A percentile compares a stretch with the other conserved stretches of the same genome.
phyloP scores from a whole-genome alignment of 2,888 invertebrate species.

The Torymus texanus region DNA sequence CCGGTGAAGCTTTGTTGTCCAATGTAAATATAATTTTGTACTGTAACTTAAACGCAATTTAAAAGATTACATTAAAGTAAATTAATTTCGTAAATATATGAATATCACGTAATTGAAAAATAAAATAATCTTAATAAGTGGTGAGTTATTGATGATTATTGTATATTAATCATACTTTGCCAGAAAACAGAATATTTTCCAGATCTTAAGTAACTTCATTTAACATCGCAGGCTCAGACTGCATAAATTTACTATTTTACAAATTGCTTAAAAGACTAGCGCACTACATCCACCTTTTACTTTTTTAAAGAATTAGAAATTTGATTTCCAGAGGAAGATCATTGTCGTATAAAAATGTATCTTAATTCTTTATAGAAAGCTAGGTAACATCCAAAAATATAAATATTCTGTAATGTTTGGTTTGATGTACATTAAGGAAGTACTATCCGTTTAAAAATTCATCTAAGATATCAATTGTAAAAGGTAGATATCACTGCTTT shows the following conservation, averaged over 20 bases:
- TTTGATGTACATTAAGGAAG: conserved; percentile 22
- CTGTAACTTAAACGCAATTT: conserved; percentile 22
- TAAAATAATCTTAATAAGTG: conserved; percentile 13
- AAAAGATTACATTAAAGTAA: conserved; percentile 25
- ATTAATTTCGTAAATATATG: conserved; percentile 17
- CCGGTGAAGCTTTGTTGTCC: neutral
- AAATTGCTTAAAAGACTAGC: conserved; percentile 43
- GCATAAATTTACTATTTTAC: conserved; percentile 18
- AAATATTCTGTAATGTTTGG: conserved; percentile 22
- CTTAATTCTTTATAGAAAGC: conserved; percentile 23
- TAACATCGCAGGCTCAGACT: neutral
- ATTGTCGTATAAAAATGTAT: conserved; percentile 31
- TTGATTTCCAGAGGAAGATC: conserved; percentile 26
- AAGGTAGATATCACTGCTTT: conserved; percentile 79
- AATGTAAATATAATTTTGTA: conserved; percentile 38
- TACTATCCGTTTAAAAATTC: conserved; percentile 28
- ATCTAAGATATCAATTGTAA: conserved; percentile 1
- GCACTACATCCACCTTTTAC: conserved; percentile 3
- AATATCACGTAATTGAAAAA: neutral
- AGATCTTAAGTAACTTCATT: conserved; percentile 38
- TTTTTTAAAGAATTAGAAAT: conserved; percentile 21
- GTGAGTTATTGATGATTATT: conserved; percentile 22
- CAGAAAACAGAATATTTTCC: conserved; percentile 29
- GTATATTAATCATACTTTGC: conserved; percentile 15
- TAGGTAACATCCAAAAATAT: conserved; percentile 31